Conservation (phyloP, 2,797 vertebrate species). For the Glyptemys insculpta region DNA sequence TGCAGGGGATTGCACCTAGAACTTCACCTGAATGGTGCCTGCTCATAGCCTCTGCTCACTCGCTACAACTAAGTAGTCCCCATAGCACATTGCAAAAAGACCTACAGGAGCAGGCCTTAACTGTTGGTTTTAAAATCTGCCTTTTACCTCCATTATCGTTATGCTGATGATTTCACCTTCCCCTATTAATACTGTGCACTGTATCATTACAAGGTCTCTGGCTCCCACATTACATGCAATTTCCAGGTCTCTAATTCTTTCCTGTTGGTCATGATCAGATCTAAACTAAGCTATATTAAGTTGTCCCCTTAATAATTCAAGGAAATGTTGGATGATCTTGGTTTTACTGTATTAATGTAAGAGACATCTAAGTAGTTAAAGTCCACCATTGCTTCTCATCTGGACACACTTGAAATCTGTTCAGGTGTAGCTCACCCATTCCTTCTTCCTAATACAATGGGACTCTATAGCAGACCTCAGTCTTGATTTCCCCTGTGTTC, state of each 20-base stretch:
- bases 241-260: slow-evolving; percentile 18
- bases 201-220: slow-evolving; percentile 65
- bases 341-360: slow-evolving; percentile 31
- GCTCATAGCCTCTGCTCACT: slow-evolving; percentile 1
- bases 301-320: slow-evolving; percentile 1
- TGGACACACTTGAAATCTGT: not conserved
- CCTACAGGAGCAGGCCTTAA: slow-evolving; percentile 63
- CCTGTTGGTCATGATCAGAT: not conserved
- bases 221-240: slow-evolving; percentile 38
- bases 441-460: not conserved
- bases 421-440: not conserved
- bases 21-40: not conserved
- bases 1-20: slow-evolving; percentile 26
- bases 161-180: slow-evolving; percentile 68
- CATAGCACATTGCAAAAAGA: slow-evolving; percentile 56
- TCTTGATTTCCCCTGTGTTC: not conserved
- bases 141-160: slow-evolving; percentile 64
- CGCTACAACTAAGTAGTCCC: slow-evolving; percentile 38
- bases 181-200: slow-evolving; percentile 39
- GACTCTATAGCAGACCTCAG: not conserved
- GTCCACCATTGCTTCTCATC: not conserved
- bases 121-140: slow-evolving; percentile 69
- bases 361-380: not conserved
- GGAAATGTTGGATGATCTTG: slow-evolving; percentile 21
- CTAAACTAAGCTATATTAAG: slow-evolving; percentile 32